Evolutionary conservation across 2,797 vertebrate species (phyloP).

Genomic region (Protonibea diacanthus): DNA sequence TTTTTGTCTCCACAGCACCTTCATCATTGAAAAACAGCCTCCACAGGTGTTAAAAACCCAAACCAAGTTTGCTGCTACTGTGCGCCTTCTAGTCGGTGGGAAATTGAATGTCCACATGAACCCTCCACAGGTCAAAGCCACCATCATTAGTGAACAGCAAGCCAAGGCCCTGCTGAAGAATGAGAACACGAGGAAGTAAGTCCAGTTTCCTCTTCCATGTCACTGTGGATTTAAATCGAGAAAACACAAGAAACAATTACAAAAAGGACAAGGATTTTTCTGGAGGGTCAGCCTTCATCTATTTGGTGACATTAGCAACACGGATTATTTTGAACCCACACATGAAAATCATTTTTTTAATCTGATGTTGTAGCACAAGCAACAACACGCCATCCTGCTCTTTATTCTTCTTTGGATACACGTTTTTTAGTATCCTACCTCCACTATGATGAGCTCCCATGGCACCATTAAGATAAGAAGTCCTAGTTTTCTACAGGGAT

Average conservation of each 20-base stretch:
- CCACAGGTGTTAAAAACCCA: conserved; percentile 98
- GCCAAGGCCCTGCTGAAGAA: conserved; percentile 97
- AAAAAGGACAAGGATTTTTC: neutral
- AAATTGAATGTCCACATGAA: conserved; percentile 99
- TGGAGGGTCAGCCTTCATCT: neutral
- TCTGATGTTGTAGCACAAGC: neutral
- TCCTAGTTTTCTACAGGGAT: conserved; percentile 24
- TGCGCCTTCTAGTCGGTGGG: conserved; percentile 95
- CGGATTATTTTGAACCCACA: neutral
- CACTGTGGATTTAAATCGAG: neutral
- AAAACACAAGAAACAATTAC: neutral
- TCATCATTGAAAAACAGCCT: conserved; percentile 99
- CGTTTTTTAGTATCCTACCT: neutral
- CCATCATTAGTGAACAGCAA: conserved; percentile 98
- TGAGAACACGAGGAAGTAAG: conserved; percentile 90
- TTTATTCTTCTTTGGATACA: neutral
- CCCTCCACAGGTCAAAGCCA: conserved; percentile 97
- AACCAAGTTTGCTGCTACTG: conserved; percentile 97
- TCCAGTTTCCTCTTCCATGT: neutral
- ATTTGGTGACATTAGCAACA: too few relatives aligned
- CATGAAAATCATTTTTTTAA: neutral
- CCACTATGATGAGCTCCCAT: neutral
- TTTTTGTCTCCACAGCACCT: conserved; percentile 87
- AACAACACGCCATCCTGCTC: neutral
- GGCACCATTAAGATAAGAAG: conserved; percentile 23